Percentiles rank a stretch among this genome's conserved stretches.
Evolutionary conservation across 1,140 invertebrate species (phyloP).

Genomic region (Caenorhabditis inopinata): DNA sequence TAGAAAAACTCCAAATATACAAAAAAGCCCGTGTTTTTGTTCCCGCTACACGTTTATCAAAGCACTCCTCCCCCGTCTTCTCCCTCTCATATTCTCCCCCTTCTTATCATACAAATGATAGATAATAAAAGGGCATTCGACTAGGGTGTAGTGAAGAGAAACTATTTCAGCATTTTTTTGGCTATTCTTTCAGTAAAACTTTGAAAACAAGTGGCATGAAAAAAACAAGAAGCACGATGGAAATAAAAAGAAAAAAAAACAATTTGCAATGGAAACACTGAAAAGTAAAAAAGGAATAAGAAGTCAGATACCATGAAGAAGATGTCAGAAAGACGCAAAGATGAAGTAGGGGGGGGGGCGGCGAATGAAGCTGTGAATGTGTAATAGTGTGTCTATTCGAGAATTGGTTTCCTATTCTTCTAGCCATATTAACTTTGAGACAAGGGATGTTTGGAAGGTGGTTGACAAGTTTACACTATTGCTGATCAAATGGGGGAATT

Average conservation of each 20-base stretch:
- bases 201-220: too few relatives aligned
- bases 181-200: too few relatives aligned
- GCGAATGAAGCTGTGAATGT: not conserved
- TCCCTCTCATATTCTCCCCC: not conserved
- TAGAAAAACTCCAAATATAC: too few relatives aligned
- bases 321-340: not conserved
- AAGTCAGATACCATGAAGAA: not conserved
- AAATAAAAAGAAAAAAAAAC: not conserved
- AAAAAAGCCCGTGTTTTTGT: conserved; percentile 4
- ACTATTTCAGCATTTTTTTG: too few relatives aligned
- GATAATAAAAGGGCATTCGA: not conserved
- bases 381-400: conserved; percentile 18
- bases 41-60: too few relatives aligned
- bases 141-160: not conserved
- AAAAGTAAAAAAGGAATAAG: not conserved
- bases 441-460: not conserved
- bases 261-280: not conserved
- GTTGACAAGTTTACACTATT: not conserved
- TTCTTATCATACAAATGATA: not conserved
- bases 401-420: not conserved
- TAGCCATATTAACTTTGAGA: not conserved
- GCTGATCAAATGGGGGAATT: too few relatives aligned
- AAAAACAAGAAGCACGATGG: not conserved
- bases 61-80: too few relatives aligned
- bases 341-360: not conserved